These are phyloP conservation scores for Gymnobelideus leadbeateri DNA, from an alignment of 2,113 vertebrate genomes.

Conservation along the genomic window DNA sequence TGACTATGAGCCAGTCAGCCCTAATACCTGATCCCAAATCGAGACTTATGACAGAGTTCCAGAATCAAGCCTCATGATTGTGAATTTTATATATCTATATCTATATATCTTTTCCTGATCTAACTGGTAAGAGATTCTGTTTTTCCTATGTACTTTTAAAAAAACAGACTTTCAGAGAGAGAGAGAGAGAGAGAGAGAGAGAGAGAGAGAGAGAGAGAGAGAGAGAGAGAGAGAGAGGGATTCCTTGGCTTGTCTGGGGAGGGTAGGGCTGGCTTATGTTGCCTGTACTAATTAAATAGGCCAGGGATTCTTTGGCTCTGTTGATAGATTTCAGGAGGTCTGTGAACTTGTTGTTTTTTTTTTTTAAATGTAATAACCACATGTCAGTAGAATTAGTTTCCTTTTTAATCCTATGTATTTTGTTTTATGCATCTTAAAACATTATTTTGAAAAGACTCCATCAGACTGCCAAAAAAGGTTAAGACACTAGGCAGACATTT, in stretches of 20 bases:
- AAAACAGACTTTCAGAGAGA: background rate
- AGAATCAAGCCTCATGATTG: background rate
- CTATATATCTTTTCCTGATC: background rate
- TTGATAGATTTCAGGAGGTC: background rate
- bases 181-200: too few relatives aligned
- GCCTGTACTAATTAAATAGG: background rate
- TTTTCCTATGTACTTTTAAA: background rate
- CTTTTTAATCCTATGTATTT: background rate
- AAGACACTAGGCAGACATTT: background rate
- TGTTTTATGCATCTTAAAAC: background rate
- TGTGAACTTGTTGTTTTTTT: too few relatives aligned
- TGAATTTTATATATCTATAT: background rate
- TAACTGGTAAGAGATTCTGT: background rate
- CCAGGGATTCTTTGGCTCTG: background rate
- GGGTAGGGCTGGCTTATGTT: background rate
- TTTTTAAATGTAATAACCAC: background rate
- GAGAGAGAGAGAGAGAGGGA: background rate
- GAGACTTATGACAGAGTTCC: background rate
- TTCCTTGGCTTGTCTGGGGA: background rate
- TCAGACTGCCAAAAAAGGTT: background rate
- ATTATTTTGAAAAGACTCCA: background rate
- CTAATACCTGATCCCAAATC: background rate
- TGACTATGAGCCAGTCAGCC: background rate
- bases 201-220: too few relatives aligned
- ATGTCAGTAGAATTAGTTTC: background rate